Conservation (phyloP, 2,797 vertebrate species). For the Fringilla coelebs region DNA sequence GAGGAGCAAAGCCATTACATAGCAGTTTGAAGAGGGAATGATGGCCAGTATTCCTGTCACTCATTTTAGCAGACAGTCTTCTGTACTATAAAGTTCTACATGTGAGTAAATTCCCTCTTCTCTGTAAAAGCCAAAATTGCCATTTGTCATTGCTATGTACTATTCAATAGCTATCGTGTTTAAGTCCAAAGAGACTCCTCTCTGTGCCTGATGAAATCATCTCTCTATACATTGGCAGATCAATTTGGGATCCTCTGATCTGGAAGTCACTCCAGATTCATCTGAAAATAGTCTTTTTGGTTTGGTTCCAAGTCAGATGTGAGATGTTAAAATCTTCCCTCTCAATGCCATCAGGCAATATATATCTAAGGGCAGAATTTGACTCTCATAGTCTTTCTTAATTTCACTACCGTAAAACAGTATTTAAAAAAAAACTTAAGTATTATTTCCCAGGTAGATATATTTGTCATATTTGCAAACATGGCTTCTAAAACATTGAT, state of each 20-base stretch:
- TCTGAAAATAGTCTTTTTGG: slow-evolving; percentile 8
- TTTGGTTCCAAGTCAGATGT: slow-evolving; percentile 4
- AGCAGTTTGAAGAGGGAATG: neutral
- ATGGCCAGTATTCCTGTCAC: neutral
- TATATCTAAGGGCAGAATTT: neutral
- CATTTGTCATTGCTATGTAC: neutral
- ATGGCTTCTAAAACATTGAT: neutral
- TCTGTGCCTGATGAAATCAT: neutral
- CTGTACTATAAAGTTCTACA: neutral
- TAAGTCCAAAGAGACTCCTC: neutral
- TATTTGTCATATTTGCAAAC: neutral
- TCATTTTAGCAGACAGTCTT: neutral
- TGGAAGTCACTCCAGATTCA: neutral
- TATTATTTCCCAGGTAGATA: neutral
- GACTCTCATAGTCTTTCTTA: neutral
- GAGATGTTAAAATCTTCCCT: neutral
- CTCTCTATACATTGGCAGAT: neutral
- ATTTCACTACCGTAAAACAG: neutral
- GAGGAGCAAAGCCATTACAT: neutral
- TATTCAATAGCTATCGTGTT: neutral
- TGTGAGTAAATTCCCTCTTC: neutral
- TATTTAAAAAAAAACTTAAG: neutral
- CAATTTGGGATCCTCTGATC: neutral
- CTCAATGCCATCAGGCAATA: neutral
- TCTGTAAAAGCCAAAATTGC: neutral